phyloP scores from a whole-genome alignment of 2,797 vertebrate genomes.

The Spheniscus humboldti region DNA sequence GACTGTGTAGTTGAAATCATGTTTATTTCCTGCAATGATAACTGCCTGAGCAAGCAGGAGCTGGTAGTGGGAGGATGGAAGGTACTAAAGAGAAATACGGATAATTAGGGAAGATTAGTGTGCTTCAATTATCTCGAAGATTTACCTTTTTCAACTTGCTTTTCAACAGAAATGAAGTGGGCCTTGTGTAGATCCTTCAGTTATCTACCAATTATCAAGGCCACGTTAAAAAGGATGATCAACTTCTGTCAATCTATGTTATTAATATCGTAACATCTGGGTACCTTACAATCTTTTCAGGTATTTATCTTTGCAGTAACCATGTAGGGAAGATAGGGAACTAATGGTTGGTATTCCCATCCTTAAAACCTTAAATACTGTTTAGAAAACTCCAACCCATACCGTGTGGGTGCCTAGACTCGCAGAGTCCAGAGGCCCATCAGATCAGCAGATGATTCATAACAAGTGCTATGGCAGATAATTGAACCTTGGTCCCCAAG shows the following conservation, averaged over 20 bases:
- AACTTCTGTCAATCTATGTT: not conserved
- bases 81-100: not conserved
- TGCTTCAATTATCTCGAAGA: not conserved
- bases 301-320: not conserved
- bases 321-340: not conserved
- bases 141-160: not conserved
- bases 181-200: not conserved
- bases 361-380: not conserved
- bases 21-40: not conserved
- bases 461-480: not conserved
- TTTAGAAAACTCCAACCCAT: not conserved
- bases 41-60: not conserved
- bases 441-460: not conserved
- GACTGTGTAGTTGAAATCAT: not conserved
- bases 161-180: not conserved
- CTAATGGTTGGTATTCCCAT: not conserved
- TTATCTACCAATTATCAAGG: not conserved
- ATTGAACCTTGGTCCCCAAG: not conserved
- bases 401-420: not conserved
- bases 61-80: not conserved
- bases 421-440: not conserved
- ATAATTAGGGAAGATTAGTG: not conserved
- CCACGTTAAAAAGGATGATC: not conserved
- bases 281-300: not conserved
- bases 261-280: not conserved